phyloP scores from a whole-genome alignment of 2,797 vertebrate genomes.

The Nannoperca australis region DNA sequence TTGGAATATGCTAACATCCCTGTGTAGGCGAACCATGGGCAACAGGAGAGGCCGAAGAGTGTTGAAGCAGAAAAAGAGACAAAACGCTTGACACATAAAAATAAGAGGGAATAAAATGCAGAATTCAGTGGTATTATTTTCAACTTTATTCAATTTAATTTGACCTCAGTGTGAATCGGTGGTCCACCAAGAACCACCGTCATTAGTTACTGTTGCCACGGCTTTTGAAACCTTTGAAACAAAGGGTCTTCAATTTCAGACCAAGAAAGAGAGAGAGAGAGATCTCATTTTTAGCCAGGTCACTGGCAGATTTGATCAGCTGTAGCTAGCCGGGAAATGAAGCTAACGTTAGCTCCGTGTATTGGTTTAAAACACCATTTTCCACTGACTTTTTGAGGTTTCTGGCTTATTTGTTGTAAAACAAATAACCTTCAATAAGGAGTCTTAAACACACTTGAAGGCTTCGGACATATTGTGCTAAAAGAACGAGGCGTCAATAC shows the following conservation, averaged over 20 bases:
- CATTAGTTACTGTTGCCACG: too few species aligned
- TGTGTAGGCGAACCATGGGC: constrained; percentile 85
- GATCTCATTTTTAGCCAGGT: background rate
- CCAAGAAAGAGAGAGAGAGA: background rate
- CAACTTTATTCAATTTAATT: background rate
- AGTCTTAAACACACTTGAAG: background rate
- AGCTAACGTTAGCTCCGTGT: background rate
- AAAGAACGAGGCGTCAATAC: background rate
- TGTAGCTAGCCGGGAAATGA: background rate
- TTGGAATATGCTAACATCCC: constrained; percentile 98
- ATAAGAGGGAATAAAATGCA: background rate
- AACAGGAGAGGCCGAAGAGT: constrained; percentile 68
- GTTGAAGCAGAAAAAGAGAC: constrained; percentile 27
- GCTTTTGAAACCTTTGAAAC: too few species aligned
- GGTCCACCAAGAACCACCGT: too few species aligned
- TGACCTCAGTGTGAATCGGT: background rate
- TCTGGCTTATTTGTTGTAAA: background rate
- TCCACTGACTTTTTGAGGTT: background rate
- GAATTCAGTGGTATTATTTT: background rate
- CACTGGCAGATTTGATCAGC: background rate
- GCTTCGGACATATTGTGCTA: background rate
- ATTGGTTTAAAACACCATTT: background rate
- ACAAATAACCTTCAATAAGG: background rate
- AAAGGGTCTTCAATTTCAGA: background rate
- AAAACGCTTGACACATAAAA: constrained; percentile 10